Evolutionary conservation across 2,888 invertebrate species (phyloP).

Genomic region (Sinelater perroti): DNA sequence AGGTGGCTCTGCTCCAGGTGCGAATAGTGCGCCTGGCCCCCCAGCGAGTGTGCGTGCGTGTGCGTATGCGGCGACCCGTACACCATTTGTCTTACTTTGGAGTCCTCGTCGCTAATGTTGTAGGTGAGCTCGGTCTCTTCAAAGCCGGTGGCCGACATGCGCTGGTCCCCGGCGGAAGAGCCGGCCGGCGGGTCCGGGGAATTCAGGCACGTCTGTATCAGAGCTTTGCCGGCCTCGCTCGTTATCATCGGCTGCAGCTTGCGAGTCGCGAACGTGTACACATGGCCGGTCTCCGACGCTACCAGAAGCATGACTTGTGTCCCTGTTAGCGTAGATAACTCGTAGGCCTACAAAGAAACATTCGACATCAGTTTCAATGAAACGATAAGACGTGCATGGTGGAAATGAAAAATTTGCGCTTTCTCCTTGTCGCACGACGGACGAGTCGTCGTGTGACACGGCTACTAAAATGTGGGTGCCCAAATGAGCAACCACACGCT

Average conservation of each 20-base stretch:
- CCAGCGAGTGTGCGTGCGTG: constrained; percentile 70
- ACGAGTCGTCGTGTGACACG: too few species aligned
- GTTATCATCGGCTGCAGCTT: constrained; percentile 99
- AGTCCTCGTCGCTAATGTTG: constrained; percentile 93
- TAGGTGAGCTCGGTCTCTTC: constrained; percentile 98
- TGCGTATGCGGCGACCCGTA: constrained; percentile 73
- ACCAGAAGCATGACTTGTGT: constrained; percentile 99
- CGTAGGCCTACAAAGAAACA: constrained; percentile 92
- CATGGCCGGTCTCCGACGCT: constrained; percentile 98
- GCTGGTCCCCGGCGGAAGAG: constrained; percentile 81
- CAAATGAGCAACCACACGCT: too few species aligned
- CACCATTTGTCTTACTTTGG: constrained; percentile 97
- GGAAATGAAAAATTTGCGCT: too few species aligned
- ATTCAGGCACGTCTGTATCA: constrained; percentile 98
- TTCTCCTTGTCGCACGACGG: too few species aligned
- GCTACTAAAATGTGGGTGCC: too few species aligned
- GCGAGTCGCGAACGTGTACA: constrained; percentile 99
- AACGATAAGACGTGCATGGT: too few species aligned
- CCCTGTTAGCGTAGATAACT: constrained; percentile 97
- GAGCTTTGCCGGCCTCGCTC: constrained; percentile 94
- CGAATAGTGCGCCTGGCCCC: constrained; percentile 58
- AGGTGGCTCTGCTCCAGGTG: constrained; percentile 58
- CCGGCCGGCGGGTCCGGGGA: constrained; percentile 89
- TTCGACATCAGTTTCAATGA: constrained; percentile 10
- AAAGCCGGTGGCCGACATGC: constrained; percentile 98